Evolutionary conservation across 2,113 vertebrate genomes (phyloP).

Genomic region (Numenius arquata): DNA sequence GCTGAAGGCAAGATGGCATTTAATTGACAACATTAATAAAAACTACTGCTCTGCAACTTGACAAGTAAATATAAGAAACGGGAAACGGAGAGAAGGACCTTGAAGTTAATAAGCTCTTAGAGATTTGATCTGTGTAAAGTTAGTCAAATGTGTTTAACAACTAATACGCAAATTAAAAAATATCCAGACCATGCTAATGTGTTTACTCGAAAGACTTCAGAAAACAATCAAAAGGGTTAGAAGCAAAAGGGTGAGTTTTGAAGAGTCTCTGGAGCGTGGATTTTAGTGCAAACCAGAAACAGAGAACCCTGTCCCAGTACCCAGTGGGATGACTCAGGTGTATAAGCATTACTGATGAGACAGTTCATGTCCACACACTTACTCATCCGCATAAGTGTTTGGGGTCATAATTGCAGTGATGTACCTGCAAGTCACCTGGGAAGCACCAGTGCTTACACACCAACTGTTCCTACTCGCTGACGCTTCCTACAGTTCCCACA

Average conservation of each 20-base stretch:
- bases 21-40: neutral
- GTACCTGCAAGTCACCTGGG: conserved; percentile 28
- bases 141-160: neutral
- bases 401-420: conserved; percentile 37
- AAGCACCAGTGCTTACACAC: neutral
- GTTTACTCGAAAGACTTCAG: neutral
- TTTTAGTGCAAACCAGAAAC: neutral
- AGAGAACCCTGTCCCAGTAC: neutral
- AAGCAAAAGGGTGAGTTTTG: neutral
- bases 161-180: neutral
- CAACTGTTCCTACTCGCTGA: neutral
- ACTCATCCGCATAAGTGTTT: conserved; percentile 31
- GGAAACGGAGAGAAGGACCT: neutral
- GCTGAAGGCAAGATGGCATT: neutral
- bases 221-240: neutral
- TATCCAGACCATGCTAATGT: neutral
- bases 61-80: neutral
- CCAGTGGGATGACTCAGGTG: conserved; percentile 31
- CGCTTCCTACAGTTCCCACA: neutral
- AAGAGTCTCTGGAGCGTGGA: neutral
- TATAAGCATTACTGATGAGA: conserved; percentile 15
- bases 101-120: neutral
- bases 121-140: neutral
- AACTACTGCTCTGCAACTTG: neutral
- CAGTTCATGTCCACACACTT: conserved; percentile 37